phyloP scores from a whole-genome alignment of 2,113 vertebrate genomes.

The Pelvicachromis taeniatus region DNA sequence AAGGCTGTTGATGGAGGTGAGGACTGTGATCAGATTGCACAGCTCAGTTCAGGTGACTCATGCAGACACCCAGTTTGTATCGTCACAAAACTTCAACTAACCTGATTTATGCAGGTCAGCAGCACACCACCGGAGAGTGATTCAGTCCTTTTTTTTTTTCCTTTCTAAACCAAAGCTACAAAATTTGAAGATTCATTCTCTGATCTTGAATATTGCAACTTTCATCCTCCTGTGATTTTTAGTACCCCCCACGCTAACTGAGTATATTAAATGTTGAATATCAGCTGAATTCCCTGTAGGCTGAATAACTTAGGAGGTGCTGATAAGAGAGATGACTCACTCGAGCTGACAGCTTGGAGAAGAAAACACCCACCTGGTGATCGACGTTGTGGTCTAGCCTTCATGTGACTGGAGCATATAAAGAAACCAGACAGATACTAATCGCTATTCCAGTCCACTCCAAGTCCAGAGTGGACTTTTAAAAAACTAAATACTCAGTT shows the following conservation, averaged over 20 bases:
- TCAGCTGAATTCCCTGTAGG: background rate
- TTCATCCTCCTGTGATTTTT: background rate
- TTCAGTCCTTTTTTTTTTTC: background rate
- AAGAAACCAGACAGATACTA: background rate
- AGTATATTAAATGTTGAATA: background rate
- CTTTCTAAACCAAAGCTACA: background rate
- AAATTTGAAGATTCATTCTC: background rate
- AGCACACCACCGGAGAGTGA: background rate
- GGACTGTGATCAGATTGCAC: constrained; percentile 17
- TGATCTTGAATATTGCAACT: background rate
- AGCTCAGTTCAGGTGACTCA: constrained; percentile 36
- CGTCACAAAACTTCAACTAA: background rate
- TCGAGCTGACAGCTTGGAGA: background rate
- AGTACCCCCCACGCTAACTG: background rate
- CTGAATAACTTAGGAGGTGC: background rate
- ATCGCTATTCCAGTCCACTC: background rate
- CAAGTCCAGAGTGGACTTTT: background rate
- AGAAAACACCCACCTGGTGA: background rate
- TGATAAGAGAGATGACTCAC: background rate
- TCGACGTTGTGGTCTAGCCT: background rate
- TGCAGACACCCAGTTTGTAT: background rate
- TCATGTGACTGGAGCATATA: background rate
- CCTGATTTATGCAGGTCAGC: background rate
- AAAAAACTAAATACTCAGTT: background rate
- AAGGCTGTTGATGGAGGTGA: constrained; percentile 26